Conservation (phyloP, 2,113 vertebrate species). For the Aspiorhynchus laticeps region DNA sequence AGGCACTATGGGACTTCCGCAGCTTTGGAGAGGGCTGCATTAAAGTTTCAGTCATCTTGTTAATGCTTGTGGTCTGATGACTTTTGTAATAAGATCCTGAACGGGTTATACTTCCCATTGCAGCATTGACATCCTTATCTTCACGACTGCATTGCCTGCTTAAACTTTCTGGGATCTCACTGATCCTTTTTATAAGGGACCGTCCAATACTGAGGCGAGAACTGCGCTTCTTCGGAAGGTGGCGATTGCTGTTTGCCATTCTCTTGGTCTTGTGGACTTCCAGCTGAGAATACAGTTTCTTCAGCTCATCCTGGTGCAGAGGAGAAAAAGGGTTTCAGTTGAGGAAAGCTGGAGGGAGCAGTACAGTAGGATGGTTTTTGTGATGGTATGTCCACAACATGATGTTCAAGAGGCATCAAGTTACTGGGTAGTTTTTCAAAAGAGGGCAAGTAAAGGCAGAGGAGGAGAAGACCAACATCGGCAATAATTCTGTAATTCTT, state of each 20-base stretch:
- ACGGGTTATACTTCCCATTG: conserved; percentile 59
- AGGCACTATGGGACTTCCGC: conserved; percentile 77
- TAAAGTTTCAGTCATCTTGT: conserved; percentile 68
- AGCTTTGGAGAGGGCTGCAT: conserved; percentile 64
- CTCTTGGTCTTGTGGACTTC: conserved; percentile 88
- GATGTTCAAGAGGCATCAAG: conserved; percentile 12
- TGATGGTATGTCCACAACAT: conserved; percentile 4
- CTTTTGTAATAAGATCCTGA: conserved; percentile 71
- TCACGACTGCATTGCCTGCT: conserved; percentile 78
- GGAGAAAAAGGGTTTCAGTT: conserved; percentile 49
- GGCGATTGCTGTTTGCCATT: conserved; percentile 90
- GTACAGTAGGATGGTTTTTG: not conserved
- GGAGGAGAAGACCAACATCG: not conserved
- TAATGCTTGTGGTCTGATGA: conserved; percentile 60
- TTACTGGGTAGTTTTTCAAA: not conserved
- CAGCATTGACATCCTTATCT: conserved; percentile 74
- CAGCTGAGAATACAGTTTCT: conserved; percentile 91
- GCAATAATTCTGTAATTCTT: not conserved
- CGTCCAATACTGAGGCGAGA: conserved; percentile 80
- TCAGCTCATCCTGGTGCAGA: conserved; percentile 87
- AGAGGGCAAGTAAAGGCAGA: not conserved
- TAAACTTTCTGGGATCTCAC: conserved; percentile 80
- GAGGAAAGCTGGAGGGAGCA: conserved; percentile 23
- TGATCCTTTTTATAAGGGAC: conserved; percentile 77
- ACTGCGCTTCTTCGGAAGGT: conserved; percentile 84